These are phyloP conservation scores for Myodes glareolus DNA, from an alignment of 2,113 vertebrate genomes.

Conservation along the genomic window DNA sequence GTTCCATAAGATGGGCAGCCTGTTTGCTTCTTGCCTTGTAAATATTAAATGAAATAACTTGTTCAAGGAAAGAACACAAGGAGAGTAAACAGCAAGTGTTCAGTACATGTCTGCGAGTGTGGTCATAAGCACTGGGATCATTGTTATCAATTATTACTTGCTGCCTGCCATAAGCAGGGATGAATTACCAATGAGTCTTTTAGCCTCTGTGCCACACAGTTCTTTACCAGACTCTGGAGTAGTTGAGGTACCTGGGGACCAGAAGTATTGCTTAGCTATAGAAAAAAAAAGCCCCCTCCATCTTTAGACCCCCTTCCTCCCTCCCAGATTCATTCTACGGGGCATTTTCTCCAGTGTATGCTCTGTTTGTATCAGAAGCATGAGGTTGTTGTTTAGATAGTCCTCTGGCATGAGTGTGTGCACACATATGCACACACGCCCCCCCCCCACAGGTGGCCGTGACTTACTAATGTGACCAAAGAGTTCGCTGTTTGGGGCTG, in stretches of 20 bases:
- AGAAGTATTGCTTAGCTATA: background rate
- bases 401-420: background rate
- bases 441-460: background rate
- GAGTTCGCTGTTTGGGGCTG: background rate
- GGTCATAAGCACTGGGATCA: rapidly evolving
- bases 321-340: background rate
- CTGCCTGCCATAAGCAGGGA: too few relatives aligned
- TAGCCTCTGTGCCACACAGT: background rate
- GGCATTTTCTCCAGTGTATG: rapidly evolving
- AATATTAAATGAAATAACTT: background rate
- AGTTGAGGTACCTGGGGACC: background rate
- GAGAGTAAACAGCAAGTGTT: background rate
- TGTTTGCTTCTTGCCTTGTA: background rate
- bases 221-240: background rate
- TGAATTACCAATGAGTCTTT: too few relatives aligned
- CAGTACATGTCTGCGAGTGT: rapidly evolving
- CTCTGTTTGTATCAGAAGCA: background rate
- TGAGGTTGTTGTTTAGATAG: too few relatives aligned
- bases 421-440: too few relatives aligned
- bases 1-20: background rate
- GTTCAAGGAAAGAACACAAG: too few relatives aligned
- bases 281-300: background rate
- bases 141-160: background rate
- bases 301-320: too few relatives aligned
- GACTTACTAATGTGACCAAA: background rate